Conservation (phyloP, 1,140 invertebrate genomes). For the Sogatella furcifera region DNA sequence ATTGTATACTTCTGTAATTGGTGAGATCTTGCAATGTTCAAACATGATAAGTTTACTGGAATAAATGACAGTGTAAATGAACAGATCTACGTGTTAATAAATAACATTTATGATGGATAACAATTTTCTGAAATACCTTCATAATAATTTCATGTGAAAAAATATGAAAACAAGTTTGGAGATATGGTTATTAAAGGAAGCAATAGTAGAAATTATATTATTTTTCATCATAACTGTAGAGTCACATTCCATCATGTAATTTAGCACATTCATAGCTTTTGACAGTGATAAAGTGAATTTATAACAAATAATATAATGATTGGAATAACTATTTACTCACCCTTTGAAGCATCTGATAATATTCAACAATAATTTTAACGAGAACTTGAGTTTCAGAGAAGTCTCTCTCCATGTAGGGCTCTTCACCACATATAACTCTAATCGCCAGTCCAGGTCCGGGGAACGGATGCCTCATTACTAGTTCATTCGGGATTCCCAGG, state of each 20-base stretch:
- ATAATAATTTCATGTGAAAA: too few relatives aligned
- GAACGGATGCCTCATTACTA: conserved; percentile 94
- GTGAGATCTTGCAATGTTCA: too few relatives aligned
- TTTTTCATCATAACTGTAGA: not conserved
- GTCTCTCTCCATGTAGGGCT: conserved; percentile 90
- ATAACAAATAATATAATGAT: not conserved
- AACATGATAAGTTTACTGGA: too few relatives aligned
- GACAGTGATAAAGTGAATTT: not conserved
- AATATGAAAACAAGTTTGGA: too few relatives aligned
- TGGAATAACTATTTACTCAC: conserved; percentile 32
- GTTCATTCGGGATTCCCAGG: conserved; percentile 71
- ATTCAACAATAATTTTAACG: conserved; percentile 89
- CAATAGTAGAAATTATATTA: not conserved
- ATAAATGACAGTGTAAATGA: too few relatives aligned
- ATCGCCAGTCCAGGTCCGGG: conserved; percentile 93
- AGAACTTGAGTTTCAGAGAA: conserved; percentile 92
- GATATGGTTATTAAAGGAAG: too few relatives aligned
- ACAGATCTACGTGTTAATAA: too few relatives aligned
- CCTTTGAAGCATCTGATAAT: conserved; percentile 81
- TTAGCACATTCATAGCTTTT: not conserved
- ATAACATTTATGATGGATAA: too few relatives aligned
- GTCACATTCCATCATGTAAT: not conserved
- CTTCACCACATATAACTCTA: conserved; percentile 88
- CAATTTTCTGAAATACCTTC: too few relatives aligned
- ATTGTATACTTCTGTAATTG: too few relatives aligned